Base-by-base conservation (phyloP, 2,888 invertebrate species). In the Drosophila macrospina region DNA sequence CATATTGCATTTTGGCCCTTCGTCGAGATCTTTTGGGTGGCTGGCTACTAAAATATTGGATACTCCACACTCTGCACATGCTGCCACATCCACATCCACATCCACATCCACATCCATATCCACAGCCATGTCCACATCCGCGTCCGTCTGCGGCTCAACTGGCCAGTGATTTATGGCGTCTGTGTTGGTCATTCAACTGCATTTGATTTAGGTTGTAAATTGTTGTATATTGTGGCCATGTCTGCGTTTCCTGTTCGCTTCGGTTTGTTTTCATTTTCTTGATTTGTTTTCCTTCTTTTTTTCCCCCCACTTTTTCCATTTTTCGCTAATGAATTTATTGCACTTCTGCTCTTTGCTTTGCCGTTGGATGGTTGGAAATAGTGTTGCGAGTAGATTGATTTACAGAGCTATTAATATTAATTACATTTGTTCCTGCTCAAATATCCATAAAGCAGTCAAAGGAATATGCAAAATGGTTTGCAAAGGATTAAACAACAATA, bases 151-250 rank as follows among this genome's bases (percentile, higher is more conserved):
- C 74, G 74, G 76, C 86, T 79, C 88, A 86, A 86, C 82, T 86
- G 84, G 86, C 56, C 54, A 57, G 80, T 86, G 89, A 86, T 86
- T 86, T 86, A 86, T 86, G 89, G 89, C 80, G 86, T 89, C 88
- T 85, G 89, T 72, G 88, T 71, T 86, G 89, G 86, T 89, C 86
- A 80, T 89, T 89, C 86, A 86, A 89, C 86, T 89, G 85, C 89
- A 83, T 89, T 86, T 89, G 89, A 86, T 86, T 86, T 89, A 88
- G 88, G 85, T 85, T 88, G 87, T 87, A 84, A 83, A 83, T 83
- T 88, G 88, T 88, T 86, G 79, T 83, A 86, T 86, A 86, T 86
- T 86, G 80, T 85, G 80, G 80, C 80, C 76, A 69, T 79, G 76
- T 71, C 80, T 71, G 60, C 69, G 88, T 69, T 82, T 82, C 81